Conservation (phyloP, 2,797 vertebrate species). For the Sebastiscus albofasciatus region DNA sequence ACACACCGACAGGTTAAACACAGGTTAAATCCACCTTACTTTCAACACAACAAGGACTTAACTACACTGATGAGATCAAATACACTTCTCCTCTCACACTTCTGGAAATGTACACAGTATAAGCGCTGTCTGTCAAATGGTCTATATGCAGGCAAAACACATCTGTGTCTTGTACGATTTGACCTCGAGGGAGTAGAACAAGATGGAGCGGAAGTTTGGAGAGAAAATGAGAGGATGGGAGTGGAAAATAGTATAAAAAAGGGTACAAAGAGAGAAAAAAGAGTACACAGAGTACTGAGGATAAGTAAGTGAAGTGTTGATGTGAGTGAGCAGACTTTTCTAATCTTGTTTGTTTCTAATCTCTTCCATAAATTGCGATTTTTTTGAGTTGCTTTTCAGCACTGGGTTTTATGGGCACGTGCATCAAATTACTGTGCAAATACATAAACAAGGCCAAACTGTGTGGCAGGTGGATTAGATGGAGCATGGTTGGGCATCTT, state of each 20-base stretch:
- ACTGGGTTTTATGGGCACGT: constrained; percentile 17
- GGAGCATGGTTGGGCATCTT: constrained; percentile 66
- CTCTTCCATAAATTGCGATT: neutral
- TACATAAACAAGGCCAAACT: constrained; percentile 59
- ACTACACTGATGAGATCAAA: neutral
- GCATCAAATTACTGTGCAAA: constrained; percentile 45
- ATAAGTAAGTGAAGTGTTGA: neutral
- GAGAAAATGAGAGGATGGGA: neutral
- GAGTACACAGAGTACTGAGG: neutral
- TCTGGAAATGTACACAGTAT: neutral
- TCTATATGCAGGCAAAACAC: neutral
- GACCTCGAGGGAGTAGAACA: neutral
- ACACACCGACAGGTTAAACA: constrained; percentile 4
- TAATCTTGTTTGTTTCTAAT: neutral
- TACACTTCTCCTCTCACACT: neutral
- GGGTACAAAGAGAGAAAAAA: neutral
- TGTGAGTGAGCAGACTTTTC: neutral
- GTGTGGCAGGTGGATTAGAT: constrained; percentile 72
- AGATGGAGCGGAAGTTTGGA: neutral
- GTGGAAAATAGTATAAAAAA: neutral
- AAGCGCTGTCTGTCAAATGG: neutral
- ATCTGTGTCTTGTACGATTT: neutral
- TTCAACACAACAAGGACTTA: neutral
- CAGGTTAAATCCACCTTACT: constrained; percentile 7
- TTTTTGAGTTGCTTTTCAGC: neutral